phyloP scores from a whole-genome alignment of 2,113 vertebrate species.

The Sarotherodon lohbergeri region DNA sequence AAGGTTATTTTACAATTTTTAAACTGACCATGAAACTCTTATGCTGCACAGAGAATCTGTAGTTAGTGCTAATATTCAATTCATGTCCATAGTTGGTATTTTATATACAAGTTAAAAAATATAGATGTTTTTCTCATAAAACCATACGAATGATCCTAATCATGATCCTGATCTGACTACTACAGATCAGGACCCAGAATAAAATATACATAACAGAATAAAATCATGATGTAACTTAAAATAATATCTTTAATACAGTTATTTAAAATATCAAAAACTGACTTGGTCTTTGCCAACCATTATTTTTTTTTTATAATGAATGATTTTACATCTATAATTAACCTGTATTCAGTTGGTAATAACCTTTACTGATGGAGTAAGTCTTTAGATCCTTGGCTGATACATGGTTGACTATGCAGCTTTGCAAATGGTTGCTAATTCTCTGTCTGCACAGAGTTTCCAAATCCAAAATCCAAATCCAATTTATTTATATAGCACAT shows the following conservation, averaged over 20 bases:
- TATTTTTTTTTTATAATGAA: not conserved
- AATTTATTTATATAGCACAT: no score
- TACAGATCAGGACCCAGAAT: not conserved
- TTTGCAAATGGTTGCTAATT: not conserved
- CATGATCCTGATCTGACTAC: rapidly evolving
- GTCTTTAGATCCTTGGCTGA: not conserved
- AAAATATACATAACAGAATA: not conserved
- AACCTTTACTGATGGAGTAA: rapidly evolving
- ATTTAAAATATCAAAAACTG: not conserved
- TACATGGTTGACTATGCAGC: not conserved
- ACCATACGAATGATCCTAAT: not conserved
- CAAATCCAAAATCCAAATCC: no score
- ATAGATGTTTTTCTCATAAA: not conserved
- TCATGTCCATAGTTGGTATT: not conserved
- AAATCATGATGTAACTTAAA: not conserved
- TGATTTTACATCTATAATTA: not conserved
- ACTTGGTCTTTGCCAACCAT: not conserved
- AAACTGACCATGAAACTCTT: not conserved
- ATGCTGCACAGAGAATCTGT: not conserved
- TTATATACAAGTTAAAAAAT: rapidly evolving
- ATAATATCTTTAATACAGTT: not conserved
- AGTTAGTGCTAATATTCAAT: not conserved
- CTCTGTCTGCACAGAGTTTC: not conserved
- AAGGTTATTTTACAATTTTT: not conserved
- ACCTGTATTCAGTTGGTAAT: not conserved